phyloP scores from a whole-genome alignment of 2,888 invertebrate genomes.

The Ornithoptera alexandrae region DNA sequence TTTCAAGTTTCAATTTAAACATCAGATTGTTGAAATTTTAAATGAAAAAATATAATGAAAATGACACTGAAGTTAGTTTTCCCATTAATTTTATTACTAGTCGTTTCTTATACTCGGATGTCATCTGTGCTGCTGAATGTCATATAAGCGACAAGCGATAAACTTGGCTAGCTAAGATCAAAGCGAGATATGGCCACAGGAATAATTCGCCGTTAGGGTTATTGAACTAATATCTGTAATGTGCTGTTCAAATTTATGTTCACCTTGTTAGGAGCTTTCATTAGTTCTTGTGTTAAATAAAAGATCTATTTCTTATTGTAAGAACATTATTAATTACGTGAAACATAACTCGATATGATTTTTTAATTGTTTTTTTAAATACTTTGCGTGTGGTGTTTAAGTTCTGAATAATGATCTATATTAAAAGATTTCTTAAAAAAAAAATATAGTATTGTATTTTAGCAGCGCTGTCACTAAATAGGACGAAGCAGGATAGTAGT shows the following conservation, averaged over 20 bases:
- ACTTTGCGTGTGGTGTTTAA: background rate
- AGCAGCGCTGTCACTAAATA: constrained; percentile 10
- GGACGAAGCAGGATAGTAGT: constrained; percentile 11
- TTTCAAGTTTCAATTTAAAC: too few species aligned
- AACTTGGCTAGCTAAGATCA: constrained; percentile 16
- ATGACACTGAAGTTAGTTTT: background rate
- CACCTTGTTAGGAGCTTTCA: background rate
- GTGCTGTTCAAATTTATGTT: constrained; percentile 3
- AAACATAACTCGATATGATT: background rate
- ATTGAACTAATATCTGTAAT: constrained; percentile 19
- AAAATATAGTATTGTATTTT: background rate
- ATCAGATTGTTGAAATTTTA: too few species aligned
- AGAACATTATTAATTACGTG: background rate
- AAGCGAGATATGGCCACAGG: constrained; percentile 16
- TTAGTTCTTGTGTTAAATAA: background rate
- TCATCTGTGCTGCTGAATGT: constrained; percentile 5
- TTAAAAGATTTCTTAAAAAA: background rate
- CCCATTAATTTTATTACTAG: background rate
- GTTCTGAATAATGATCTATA: background rate
- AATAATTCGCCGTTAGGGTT: constrained; percentile 15
- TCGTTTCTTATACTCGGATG: constrained; percentile 5
- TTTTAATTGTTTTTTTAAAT: background rate
- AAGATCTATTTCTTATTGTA: background rate
- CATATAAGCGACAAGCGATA: constrained; percentile 11
- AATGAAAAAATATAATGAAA: background rate